Conservation (phyloP, 2,113 vertebrate genomes). For the Picathartes gymnocephalus region DNA sequence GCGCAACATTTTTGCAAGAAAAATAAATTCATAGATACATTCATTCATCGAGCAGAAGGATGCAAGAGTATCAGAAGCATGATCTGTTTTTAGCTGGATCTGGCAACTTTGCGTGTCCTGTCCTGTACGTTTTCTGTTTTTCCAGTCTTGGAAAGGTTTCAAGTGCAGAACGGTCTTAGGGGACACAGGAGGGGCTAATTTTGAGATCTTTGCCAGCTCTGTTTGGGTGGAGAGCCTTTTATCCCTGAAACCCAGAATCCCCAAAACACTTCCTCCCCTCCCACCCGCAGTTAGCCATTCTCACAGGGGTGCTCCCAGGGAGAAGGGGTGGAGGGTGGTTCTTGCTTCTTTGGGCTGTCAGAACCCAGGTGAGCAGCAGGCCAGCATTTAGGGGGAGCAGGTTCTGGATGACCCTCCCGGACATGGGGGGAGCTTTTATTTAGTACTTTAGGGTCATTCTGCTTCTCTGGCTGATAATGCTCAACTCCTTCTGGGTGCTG, state of each 20-base stretch:
- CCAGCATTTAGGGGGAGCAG: not conserved
- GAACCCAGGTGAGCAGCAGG: not conserved
- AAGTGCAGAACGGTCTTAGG: not conserved
- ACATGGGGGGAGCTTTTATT: not conserved
- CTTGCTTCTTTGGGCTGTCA: rapidly evolving
- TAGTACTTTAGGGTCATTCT: not conserved
- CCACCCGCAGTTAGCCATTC: rapidly evolving
- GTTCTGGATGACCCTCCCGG: rapidly evolving
- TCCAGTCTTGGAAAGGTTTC: not conserved
- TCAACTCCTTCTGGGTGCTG: not conserved
- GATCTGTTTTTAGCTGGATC: not conserved
- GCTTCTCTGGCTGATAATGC: rapidly evolving
- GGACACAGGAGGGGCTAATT: not conserved
- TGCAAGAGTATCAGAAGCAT: not conserved
- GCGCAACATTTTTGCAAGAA: not conserved
- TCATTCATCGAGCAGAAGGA: not conserved
- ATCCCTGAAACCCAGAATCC: not conserved
- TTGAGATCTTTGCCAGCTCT: not conserved
- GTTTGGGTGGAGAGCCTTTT: not conserved
- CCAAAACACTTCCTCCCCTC: rapidly evolving
- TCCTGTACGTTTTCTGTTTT: not conserved
- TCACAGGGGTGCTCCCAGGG: not conserved
- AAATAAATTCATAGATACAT: not conserved
- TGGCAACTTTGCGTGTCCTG: not conserved
- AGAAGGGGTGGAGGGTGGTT: rapidly evolving